phyloP scores from a whole-genome alignment of 2,888 invertebrate genomes.

The Rotaria macrura region DNA sequence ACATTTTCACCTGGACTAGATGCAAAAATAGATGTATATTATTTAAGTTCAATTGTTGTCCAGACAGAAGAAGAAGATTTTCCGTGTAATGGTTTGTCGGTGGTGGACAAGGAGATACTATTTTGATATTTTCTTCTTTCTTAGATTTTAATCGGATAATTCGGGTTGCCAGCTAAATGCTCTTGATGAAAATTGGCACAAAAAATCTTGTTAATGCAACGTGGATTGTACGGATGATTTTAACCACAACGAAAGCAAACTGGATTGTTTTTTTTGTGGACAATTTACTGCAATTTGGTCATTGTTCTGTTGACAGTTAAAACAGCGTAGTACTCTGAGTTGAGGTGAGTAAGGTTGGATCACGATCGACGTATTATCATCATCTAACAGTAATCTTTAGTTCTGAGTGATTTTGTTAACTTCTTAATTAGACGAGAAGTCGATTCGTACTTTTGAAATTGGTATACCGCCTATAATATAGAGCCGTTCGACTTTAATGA shows the following conservation, averaged over 20 bases:
- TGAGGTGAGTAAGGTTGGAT: neutral
- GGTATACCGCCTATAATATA: neutral
- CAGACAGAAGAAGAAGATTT: too few relatives aligned
- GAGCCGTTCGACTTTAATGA: neutral
- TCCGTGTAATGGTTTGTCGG: too few relatives aligned
- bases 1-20: too few relatives aligned
- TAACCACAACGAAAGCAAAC: neutral
- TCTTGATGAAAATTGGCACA: neutral
- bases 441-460: neutral
- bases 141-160: neutral
- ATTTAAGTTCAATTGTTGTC: neutral
- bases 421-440: neutral
- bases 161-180: neutral
- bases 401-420: neutral
- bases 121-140: neutral
- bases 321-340: neutral
- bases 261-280: neutral
- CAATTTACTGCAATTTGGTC: neutral
- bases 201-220: neutral
- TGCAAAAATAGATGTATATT: neutral
- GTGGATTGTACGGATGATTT: neutral
- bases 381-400: neutral
- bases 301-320: neutral
- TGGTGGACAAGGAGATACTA: neutral
- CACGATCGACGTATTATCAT: neutral